A percentile compares a stretch with the other conserved stretches of the same genome.
Conservation (phyloP, 2,888 invertebrate genomes). For the Sipunculus nudus region DNA sequence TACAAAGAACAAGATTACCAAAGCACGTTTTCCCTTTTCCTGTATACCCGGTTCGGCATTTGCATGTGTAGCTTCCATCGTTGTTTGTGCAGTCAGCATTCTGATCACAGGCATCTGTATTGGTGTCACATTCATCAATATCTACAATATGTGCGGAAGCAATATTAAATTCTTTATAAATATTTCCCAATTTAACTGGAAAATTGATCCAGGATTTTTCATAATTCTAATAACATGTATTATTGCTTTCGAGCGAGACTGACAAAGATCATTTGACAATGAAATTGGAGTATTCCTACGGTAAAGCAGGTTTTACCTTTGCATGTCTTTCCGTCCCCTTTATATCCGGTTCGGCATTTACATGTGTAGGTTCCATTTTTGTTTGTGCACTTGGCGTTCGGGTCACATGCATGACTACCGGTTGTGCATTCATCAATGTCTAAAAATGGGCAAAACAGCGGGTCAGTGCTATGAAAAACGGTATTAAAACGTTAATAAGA, state of each 20-base stretch:
- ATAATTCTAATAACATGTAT: too few relatives aligned
- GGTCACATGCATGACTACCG: not conserved
- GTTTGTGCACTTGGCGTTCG: constrained; percentile 14
- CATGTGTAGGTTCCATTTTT: constrained; percentile 21
- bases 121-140: constrained; percentile 7
- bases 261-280: too few relatives aligned
- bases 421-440: constrained; percentile 11
- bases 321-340: constrained; percentile 8
- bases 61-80: constrained; percentile 15
- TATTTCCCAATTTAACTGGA: too few relatives aligned
- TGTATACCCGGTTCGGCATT: constrained; percentile 17
- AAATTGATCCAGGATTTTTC: too few relatives aligned
- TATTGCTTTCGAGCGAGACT: too few relatives aligned
- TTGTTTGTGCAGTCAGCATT: constrained; percentile 17
- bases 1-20: not conserved
- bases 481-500: too few relatives aligned
- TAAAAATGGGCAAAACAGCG: too few relatives aligned
- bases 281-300: too few relatives aligned
- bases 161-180: too few relatives aligned
- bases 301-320: too few relatives aligned
- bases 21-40: constrained; percentile 8
- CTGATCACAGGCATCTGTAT: not conserved
- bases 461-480: too few relatives aligned
- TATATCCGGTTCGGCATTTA: constrained; percentile 17
- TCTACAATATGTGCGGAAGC: too few relatives aligned